Evolutionary conservation across 2,797 vertebrate genomes (phyloP), one percentile per base, ranked within the genome.

Genomic region (Notoglanidium macrostoma): DNA sequence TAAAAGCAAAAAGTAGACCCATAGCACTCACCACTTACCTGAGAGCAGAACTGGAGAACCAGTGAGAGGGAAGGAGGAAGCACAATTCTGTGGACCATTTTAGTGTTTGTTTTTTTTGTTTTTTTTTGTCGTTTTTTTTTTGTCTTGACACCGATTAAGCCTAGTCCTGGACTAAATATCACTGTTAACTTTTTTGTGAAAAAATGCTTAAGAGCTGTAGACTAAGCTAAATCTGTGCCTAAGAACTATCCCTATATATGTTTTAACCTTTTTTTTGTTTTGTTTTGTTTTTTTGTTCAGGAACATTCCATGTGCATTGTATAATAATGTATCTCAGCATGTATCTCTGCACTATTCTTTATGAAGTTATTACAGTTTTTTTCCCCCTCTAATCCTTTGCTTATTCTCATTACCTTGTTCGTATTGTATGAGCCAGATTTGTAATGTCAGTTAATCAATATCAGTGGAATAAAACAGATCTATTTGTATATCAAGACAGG

Each of bases 341-440:
- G 83, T 76, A 46, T 77, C 44, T 85, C 83, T 73, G 84, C 59
- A 85, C 90, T 93, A 90, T 95, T 93, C 88, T 94, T 87, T 91
- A 91, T 93, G 89, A 87, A 74, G 78, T 85, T 93, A 86, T 5
- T 46, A 0, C 12, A 2, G 19, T 61, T 61, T 80, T 51, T 21
- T 46, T 51, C 40, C 19, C 77, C 85, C 74, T 89, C 78, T 87
- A 83, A 88, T 88, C 54, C 86, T 86, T 83, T 89, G 82, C 82
- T 88, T 90, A 87, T 94, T 91, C 93, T 91, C 87, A 91, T 92
- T 89, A 63, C 81, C 92, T 93, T 91, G 88, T 92, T 88, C 91
- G 91, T 91, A 85, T 93, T 92, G 91, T 92, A 90, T 91, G 87
- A 94, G 92, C 84, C 87, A 87, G 91, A 90, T 92, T 93, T 92